Percentiles rank a stretch among this genome's conserved stretches.
These are phyloP conservation scores for Sthenelais limicola DNA, from an alignment of 2,888 invertebrate species.

Conservation along the genomic window DNA sequence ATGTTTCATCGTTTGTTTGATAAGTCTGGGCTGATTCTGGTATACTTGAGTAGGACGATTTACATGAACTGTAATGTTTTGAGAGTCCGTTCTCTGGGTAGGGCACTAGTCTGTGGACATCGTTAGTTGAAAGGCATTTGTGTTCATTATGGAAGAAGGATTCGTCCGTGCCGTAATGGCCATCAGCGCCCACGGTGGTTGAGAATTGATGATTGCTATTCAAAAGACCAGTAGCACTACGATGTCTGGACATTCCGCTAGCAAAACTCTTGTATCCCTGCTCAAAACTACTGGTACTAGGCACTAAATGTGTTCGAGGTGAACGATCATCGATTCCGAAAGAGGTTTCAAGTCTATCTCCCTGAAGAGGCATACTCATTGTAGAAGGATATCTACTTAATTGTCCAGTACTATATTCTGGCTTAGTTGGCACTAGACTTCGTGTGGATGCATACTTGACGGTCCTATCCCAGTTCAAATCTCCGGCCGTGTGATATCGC, in stretches of 20 bases:
- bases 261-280: neutral
- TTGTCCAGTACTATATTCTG: neutral
- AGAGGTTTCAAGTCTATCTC: slow-evolving; percentile 31
- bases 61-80: neutral
- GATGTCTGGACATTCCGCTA: neutral
- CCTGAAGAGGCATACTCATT: slow-evolving; percentile 1
- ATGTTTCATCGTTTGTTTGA: neutral
- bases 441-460: neutral
- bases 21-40: no score
- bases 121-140: slow-evolving; percentile 13
- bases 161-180: slow-evolving; percentile 7
- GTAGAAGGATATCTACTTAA: neutral
- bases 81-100: slow-evolving; percentile 18
- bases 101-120: neutral
- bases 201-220: neutral
- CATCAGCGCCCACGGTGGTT: neutral
- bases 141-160: neutral
- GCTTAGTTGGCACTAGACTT: neutral
- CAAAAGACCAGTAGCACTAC: neutral
- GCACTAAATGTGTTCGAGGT: slow-evolving; percentile 12
- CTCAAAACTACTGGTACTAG: neutral
- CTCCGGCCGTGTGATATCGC: slow-evolving; percentile 9
- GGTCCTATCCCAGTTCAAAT: neutral
- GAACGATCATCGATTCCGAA: slow-evolving; percentile 28
- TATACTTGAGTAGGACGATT: no score